These are phyloP conservation scores for Ahaetulla prasina DNA, from an alignment of 2,113 vertebrate species.

Conservation along the genomic window DNA sequence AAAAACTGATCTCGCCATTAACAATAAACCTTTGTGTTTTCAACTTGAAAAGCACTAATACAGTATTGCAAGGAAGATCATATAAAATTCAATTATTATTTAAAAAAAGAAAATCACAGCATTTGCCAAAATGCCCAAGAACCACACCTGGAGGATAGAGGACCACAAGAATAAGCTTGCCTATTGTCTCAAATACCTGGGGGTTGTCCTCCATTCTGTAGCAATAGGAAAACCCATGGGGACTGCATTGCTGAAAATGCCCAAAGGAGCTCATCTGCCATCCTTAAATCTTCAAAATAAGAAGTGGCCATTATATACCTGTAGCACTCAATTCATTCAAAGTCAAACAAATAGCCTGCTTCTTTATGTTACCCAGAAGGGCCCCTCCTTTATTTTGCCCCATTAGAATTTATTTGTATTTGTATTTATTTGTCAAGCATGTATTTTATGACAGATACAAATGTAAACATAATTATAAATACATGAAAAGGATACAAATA, in stretches of 20 bases:
- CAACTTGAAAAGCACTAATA: slow-evolving; percentile 2
- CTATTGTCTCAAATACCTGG: neutral
- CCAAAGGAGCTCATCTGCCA: neutral
- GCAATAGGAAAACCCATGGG: neutral
- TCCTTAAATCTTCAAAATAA: neutral
- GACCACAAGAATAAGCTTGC: neutral
- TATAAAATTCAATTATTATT: neutral
- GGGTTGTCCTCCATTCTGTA: neutral
- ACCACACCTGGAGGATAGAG: neutral
- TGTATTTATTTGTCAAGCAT: no score
- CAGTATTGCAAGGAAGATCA: neutral
- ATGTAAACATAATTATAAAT: no score
- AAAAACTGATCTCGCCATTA: slow-evolving; percentile 32
- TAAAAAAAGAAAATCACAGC: neutral
- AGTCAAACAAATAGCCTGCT: neutral
- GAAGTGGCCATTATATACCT: neutral
- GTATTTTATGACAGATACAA: no score
- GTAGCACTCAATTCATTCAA: neutral
- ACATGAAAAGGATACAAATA: no score
- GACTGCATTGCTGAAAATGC: neutral
- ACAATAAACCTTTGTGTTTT: slow-evolving; percentile 39
- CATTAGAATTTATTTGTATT: neutral
- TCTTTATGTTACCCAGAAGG: neutral
- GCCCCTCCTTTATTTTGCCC: neutral
- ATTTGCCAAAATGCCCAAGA: neutral